phyloP scores from a whole-genome alignment of 2,797 vertebrate species.

The Rhynchotus rufescens region DNA sequence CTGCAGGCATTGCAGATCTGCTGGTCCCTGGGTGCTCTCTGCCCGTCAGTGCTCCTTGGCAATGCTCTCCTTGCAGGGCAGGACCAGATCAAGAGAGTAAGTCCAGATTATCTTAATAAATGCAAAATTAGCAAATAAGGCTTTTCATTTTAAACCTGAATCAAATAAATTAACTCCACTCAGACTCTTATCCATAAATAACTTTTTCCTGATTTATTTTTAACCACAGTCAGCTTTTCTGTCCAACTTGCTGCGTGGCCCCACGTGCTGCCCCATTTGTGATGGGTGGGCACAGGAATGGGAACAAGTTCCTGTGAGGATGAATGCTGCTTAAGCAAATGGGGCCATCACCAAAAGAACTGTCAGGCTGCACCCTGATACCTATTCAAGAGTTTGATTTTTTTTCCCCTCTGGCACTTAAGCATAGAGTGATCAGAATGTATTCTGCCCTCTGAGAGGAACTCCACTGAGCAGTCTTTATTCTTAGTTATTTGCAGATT shows the following conservation, averaged over 20 bases:
- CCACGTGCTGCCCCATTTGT: not conserved
- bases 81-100: not conserved
- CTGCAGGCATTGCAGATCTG: not conserved
- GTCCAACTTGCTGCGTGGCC: not conserved
- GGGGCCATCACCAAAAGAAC: accelerated
- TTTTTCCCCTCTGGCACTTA: not conserved
- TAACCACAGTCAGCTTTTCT: not conserved
- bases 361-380: not conserved
- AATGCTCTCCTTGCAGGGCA: not conserved
- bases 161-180: not conserved
- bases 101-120: not conserved
- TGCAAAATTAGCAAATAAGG: not conserved
- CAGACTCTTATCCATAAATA: not conserved
- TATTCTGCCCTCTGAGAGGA: not conserved
- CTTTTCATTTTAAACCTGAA: not conserved
- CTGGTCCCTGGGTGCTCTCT: not conserved
- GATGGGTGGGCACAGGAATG: not conserved
- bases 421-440: not conserved
- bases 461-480: not conserved
- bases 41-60: not conserved
- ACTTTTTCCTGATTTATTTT: not conserved
- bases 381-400: not conserved
- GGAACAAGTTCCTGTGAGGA: not conserved
- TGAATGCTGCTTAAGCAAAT: not conserved
- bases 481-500: not conserved